Conservation (phyloP, 37 sponge, comb jelly and placozoan species). For the Halisarca cf. caerulea region DNA sequence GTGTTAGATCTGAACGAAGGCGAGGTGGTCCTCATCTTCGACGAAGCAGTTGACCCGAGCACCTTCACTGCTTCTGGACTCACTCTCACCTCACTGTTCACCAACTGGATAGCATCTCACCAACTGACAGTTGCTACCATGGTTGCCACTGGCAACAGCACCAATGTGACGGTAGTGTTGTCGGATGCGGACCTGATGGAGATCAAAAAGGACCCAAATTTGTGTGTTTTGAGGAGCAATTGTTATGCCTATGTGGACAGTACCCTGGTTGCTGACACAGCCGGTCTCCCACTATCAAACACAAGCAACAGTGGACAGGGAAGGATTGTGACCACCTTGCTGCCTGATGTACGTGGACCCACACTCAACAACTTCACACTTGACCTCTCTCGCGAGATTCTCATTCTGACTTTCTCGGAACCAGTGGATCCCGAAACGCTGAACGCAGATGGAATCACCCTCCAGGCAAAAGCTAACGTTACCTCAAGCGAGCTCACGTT, state of each 20-base stretch:
- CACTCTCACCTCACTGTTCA: constrained; percentile 76
- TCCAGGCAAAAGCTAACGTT: constrained; percentile 65
- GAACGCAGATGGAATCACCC: constrained; percentile 65
- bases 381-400: constrained; percentile 49
- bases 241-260: constrained; percentile 65
- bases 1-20: constrained; percentile 68
- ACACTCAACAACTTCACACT: constrained; percentile 54
- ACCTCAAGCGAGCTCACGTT: constrained; percentile 28
- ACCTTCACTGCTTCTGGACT: constrained; percentile 63
- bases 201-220: constrained; percentile 50
- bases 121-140: not conserved
- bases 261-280: constrained; percentile 51
- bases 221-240: constrained; percentile 72
- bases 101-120: constrained; percentile 45
- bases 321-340: constrained; percentile 61
- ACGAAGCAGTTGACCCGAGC: constrained; percentile 69
- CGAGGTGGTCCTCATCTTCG: constrained; percentile 61
- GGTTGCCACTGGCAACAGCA: constrained; percentile 1
- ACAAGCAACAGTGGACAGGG: constrained; percentile 67
- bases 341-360: constrained; percentile 67
- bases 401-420: constrained; percentile 79
- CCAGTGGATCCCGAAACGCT: constrained; percentile 73
- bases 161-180: constrained; percentile 44
- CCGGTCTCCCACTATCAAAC: constrained; percentile 46
- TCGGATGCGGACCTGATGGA: constrained; percentile 57